A percentile compares a stretch with the other conserved stretches of the same genome.
Evolutionary conservation across 2,113 vertebrate species (phyloP).

Genomic region (Phodopus roborovskii): DNA sequence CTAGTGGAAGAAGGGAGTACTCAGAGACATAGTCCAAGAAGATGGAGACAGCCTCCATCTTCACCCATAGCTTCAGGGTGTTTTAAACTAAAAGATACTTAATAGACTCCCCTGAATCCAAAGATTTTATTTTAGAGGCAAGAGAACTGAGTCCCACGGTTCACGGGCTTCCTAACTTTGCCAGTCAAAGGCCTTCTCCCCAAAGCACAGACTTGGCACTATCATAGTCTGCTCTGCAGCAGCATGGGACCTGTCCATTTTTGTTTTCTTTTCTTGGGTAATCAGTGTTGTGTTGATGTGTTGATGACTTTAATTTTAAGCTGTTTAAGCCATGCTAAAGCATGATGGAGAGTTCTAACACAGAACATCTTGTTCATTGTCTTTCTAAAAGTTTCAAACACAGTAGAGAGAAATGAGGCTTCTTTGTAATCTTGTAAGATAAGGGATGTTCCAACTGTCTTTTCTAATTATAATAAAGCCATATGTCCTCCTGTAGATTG

Average conservation of each 20-base stretch:
- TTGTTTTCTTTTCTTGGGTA: background rate
- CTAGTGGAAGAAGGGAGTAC: background rate
- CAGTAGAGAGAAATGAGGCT: constrained; percentile 34
- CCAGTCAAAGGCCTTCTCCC: background rate
- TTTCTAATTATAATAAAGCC: constrained; percentile 71
- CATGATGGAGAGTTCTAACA: constrained; percentile 50
- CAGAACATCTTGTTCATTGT: constrained; percentile 59
- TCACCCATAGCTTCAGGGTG: background rate
- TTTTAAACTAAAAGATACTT: constrained; percentile 44
- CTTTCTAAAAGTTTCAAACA: constrained; percentile 52
- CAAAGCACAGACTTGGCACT: background rate
- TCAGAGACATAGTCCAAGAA: background rate
- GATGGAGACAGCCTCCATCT: constrained; percentile 1
- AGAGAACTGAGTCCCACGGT: background rate
- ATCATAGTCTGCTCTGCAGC: background rate
- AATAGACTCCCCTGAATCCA: background rate
- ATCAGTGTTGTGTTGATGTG: constrained; percentile 13
- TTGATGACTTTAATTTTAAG: constrained; percentile 24
- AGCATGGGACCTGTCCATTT: background rate
- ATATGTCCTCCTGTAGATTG: constrained; percentile 8
- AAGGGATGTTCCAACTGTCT: constrained; percentile 44
- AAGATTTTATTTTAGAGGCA: background rate
- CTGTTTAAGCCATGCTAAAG: constrained; percentile 42
- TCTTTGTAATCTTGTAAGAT: constrained; percentile 46
- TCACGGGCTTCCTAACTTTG: background rate